Conservation (phyloP, 2,888 invertebrate species). For the Galerucella nymphaeae region DNA sequence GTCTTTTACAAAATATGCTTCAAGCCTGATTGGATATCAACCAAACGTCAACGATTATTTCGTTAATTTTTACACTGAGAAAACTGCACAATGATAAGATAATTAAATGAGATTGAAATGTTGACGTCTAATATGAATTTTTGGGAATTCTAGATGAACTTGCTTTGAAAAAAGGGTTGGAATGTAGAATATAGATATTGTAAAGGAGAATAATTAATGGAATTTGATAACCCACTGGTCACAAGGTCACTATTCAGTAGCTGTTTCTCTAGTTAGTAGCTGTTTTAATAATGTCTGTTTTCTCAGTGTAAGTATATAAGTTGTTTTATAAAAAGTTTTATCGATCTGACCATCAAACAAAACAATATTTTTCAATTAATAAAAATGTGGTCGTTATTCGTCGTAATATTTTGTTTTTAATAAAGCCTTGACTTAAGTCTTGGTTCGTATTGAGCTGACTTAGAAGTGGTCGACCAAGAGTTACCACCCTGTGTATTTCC, state of each 20-base stretch:
- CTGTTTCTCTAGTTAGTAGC: too few relatives aligned
- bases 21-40: slow-evolving; percentile 48
- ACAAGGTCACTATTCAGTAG: too few relatives aligned
- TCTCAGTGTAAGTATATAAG: neutral
- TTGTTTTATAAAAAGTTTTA: neutral
- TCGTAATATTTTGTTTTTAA: neutral
- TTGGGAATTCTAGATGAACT: neutral
- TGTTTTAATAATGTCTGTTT: neutral
- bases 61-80: neutral
- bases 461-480: too few relatives aligned
- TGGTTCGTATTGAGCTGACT: neutral
- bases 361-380: slow-evolving; percentile 17
- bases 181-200: too few relatives aligned
- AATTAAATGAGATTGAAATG: neutral
- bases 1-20: slow-evolving; percentile 45
- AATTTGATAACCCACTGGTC: too few relatives aligned
- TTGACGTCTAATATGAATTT: neutral
- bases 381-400: slow-evolving; percentile 4
- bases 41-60: slow-evolving; percentile 35
- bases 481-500: too few relatives aligned
- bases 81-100: neutral
- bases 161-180: neutral
- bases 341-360: neutral
- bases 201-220: too few relatives aligned
- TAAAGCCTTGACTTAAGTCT: too few relatives aligned